Percentiles rank a stretch among this genome's conserved stretches.
Conservation (phyloP, 2,888 invertebrate species). For the Apoderus coryli region DNA sequence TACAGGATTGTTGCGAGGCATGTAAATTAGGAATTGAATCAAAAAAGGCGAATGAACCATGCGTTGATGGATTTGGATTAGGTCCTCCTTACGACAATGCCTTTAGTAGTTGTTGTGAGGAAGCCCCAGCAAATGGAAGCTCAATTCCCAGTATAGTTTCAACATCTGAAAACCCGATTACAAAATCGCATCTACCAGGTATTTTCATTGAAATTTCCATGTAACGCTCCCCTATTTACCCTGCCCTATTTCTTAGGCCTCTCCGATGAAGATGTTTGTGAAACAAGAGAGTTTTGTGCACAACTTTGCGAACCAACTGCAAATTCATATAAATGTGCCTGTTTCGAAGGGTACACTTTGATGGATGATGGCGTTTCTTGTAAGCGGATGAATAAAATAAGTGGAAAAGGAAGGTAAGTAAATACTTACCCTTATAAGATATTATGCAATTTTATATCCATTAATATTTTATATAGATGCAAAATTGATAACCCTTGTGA, state of each 20-base stretch:
- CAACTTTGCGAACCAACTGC: conserved; percentile 63
- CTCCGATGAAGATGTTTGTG: conserved; percentile 38
- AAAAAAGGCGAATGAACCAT: conserved; percentile 40
- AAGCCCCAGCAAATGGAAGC: conserved; percentile 17
- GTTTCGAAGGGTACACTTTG: conserved; percentile 51
- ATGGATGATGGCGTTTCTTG: conserved; percentile 60
- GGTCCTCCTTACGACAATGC: conserved; percentile 45
- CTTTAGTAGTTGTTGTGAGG: conserved; percentile 45
- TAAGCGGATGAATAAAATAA: conserved; percentile 36
- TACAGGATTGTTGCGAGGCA: conserved; percentile 45
- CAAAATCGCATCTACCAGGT: background rate
- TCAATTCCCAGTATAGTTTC: conserved; percentile 16
- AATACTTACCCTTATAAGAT: no score
- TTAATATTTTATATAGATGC: conserved; percentile 33
- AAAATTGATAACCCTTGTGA: conserved; percentile 53
- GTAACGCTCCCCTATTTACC: no score
- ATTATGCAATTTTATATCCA: no score
- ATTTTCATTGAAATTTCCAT: background rate
- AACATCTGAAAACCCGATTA: conserved; percentile 9
- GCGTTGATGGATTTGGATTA: conserved; percentile 40
- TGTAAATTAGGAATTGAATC: conserved; percentile 48
- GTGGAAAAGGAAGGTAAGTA: no score
- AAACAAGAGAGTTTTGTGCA: conserved; percentile 49
- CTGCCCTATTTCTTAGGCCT: conserved; percentile 11
- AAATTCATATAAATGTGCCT: conserved; percentile 56